phyloP scores from a whole-genome alignment of 1,140 invertebrate genomes.

The Zaprionus inermis region DNA sequence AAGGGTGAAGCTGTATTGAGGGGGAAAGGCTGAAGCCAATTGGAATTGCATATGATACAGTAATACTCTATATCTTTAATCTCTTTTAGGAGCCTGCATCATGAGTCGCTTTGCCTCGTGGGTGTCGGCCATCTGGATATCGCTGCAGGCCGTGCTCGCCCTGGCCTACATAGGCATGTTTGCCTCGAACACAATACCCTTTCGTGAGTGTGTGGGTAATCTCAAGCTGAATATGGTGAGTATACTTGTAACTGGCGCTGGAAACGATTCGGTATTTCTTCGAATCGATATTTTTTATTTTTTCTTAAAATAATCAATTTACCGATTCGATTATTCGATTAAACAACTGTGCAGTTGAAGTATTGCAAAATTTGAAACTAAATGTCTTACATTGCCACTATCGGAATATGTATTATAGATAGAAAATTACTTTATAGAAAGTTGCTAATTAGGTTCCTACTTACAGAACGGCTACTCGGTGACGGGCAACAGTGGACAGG shows the following conservation, averaged over 20 bases:
- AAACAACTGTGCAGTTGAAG: too few species aligned
- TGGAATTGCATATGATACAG: background rate
- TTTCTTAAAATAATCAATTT: too few species aligned
- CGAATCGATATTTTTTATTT: too few species aligned
- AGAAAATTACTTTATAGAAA: background rate
- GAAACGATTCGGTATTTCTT: too few species aligned
- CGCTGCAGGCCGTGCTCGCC: constrained; percentile 79
- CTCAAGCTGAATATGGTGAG: constrained; percentile 66
- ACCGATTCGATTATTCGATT: too few species aligned
- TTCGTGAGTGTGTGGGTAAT: constrained; percentile 75
- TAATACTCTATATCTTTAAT: background rate
- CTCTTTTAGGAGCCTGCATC: constrained; percentile 72
- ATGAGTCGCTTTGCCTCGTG: constrained; percentile 82
- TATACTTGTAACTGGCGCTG: too few species aligned
- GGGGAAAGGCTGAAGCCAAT: background rate
- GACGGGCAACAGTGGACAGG: constrained; percentile 68
- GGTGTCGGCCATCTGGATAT: constrained; percentile 81
- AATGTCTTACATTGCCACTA: too few species aligned
- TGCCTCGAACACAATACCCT: constrained; percentile 71
- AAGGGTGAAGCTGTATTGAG: background rate
- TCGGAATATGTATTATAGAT: too few species aligned
- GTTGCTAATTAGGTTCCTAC: background rate
- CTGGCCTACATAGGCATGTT: constrained; percentile 82
- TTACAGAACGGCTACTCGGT: constrained; percentile 69
- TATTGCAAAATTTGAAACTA: too few species aligned